phyloP scores from a whole-genome alignment of 2,797 vertebrate species.

The Pristis pectinata region DNA sequence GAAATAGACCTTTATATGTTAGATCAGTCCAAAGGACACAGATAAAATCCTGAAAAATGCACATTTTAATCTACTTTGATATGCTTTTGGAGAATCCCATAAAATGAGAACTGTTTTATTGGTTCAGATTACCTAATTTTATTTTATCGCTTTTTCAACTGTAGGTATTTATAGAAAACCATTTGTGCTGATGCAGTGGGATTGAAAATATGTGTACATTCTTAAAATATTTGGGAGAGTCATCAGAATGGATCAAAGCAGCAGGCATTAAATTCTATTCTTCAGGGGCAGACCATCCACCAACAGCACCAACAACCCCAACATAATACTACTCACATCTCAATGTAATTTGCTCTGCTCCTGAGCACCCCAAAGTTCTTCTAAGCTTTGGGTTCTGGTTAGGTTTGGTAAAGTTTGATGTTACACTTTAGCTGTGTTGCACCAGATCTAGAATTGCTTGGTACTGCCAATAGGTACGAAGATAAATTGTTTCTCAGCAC shows the following conservation, averaged over 20 bases:
- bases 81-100: neutral
- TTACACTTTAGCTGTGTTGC: neutral
- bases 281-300: too few relatives aligned
- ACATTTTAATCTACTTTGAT: neutral
- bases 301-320: neutral
- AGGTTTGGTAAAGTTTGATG: neutral
- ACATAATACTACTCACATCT: neutral
- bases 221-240: neutral
- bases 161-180: neutral
- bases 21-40: neutral
- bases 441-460: neutral
- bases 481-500: neutral
- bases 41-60: neutral
- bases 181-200: conserved; percentile 8
- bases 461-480: neutral
- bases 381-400: neutral
- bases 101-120: neutral
- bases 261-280: neutral
- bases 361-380: neutral
- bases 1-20: neutral
- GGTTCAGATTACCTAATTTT: neutral
- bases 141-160: neutral
- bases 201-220: conserved; percentile 25
- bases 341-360: neutral
- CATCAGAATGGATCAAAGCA: neutral